These are phyloP conservation scores for Ambastaia sidthimunki DNA, from an alignment of 2,797 vertebrate genomes.

Conservation along the genomic window DNA sequence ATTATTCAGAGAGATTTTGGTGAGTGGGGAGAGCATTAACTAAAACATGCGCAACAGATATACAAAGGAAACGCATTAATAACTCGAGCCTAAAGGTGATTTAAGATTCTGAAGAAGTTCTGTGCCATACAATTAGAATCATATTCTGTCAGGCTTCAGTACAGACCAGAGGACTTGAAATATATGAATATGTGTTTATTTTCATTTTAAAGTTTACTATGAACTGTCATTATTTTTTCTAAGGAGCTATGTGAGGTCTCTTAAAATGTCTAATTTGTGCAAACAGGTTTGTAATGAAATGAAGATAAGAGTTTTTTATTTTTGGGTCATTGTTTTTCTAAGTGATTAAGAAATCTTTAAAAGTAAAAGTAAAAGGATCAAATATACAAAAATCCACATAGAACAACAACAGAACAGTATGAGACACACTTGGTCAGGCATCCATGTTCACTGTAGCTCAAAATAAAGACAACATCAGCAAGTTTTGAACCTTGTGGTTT, in stretches of 20 bases:
- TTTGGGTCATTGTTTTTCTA: not conserved
- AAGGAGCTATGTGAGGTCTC: not conserved
- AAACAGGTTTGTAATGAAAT: not conserved
- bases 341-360: not conserved
- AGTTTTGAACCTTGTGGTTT: slow-evolving; percentile 12
- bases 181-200: not conserved
- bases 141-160: not conserved
- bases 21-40: not conserved
- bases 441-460: not conserved
- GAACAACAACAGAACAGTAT: not conserved
- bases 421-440: not conserved
- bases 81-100: not conserved
- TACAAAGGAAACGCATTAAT: not conserved
- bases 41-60: slow-evolving; percentile 12
- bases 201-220: no score
- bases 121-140: no score
- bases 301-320: not conserved
- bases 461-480: not conserved
- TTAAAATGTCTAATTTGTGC: not conserved
- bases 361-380: not conserved
- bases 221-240: not conserved
- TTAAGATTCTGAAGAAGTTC: not conserved
- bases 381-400: not conserved
- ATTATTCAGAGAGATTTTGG: slow-evolving; percentile 16
- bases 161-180: not conserved